These are phyloP conservation scores for Lepidothrix coronata DNA, from an alignment of 2,113 vertebrate genomes.

Conservation along the genomic window DNA sequence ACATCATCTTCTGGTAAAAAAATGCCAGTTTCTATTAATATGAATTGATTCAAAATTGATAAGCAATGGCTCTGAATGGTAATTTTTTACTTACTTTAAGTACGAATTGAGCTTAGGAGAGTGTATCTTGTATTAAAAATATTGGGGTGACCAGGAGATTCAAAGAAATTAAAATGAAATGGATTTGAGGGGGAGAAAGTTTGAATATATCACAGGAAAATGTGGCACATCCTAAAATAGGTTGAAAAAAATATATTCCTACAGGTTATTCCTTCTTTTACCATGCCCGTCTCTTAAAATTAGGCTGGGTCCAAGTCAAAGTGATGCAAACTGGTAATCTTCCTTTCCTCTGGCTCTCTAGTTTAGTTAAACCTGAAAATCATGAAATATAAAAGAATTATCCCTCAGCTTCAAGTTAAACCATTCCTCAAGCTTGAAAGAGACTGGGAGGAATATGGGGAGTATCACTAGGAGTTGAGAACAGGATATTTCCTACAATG, in stretches of 20 bases:
- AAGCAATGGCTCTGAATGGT: neutral
- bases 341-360: neutral
- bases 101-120: neutral
- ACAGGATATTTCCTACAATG: neutral
- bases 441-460: neutral
- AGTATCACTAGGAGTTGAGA: neutral
- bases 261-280: neutral
- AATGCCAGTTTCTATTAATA: slow-evolving; percentile 6
- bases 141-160: neutral
- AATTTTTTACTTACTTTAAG: slow-evolving; percentile 32
- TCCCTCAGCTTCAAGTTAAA: neutral
- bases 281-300: neutral
- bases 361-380: neutral
- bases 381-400: neutral
- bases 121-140: neutral
- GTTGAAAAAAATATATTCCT: neutral
- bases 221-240: neutral
- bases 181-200: neutral
- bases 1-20: neutral
- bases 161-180: slow-evolving; percentile 12
- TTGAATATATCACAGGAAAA: neutral
- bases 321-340: neutral
- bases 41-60: slow-evolving; percentile 23
- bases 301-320: neutral
- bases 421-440: neutral